Base-by-base conservation (phyloP, 2,797 vertebrate species). In the Silurus aristotelis region DNA sequence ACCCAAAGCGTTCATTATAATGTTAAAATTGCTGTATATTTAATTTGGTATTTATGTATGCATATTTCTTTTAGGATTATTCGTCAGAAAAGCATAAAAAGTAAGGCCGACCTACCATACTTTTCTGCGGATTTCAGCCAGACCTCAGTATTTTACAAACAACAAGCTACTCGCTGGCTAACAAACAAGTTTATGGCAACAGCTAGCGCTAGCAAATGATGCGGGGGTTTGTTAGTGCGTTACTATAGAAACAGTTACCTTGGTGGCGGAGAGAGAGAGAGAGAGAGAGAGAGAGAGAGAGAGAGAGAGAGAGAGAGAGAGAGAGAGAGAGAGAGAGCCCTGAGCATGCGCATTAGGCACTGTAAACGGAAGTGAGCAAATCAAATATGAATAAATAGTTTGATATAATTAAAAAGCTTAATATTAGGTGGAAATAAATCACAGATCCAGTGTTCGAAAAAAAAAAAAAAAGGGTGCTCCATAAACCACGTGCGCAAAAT, bases 201-300 rank as follows among this genome's bases (percentile, higher is more conserved):
- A 14, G 14, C 19, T 27, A 68, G 48, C 12, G 15, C n/a, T 38
- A 6, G 22, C 87, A 14, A 14, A 19, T 12, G 70, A 2, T 46
- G 0, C 14, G 27, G 48, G 19, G 46, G 10, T 87, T 82, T 87
- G 84, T 87, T 87, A 58, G 25, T 55, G 38, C 3, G 72, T 87
- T 87, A 58, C 86, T 82, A 87, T 84, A 67, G 88, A 84, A 71
- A 89, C 56, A 10, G 86, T 87, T 48, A 15, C 88, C 46, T 9
- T 48, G 72, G 86, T 76, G 15, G 68, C 14, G 15, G 27, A 38
- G 56, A 56, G 14, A 56, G 38, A 38, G 38, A 38, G 31, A 3
- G 31, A 38, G 31, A 38, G 31, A 38, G 31, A 3, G 31, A 38
- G 31, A 38, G 38, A 38, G 38, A 5, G 38, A 38, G 38, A 38